Base-by-base conservation (phyloP, 2,888 invertebrate genomes). In the Cheilosia pagana region DNA sequence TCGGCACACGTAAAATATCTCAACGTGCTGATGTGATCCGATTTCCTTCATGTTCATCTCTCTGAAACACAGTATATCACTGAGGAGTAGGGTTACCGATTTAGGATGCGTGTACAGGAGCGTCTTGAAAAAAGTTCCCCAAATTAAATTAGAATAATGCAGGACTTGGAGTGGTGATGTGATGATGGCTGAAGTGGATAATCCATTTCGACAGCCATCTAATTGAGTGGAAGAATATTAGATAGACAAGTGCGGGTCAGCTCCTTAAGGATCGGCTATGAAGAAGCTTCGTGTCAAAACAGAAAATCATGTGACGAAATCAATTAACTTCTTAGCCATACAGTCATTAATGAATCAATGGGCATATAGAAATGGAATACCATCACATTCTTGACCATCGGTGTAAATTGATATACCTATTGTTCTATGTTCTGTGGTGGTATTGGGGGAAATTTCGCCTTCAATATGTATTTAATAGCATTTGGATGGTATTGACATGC, bases 31-130 rank as follows among this genome's bases (percentile, higher is more conserved):
- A 35, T 35, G 35, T 35, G 35, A 12, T 28, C 4, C n/a, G 12
- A 28, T 28, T 45, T 19, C 45, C 8, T 12, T 45, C 31, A 31
- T 31, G 7, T 31, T 31, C 19, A 28, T 45, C 31, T n/a, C n/a
- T n/a, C 14, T 62, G 62, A 45, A 45, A 45, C 19, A 25, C 28
- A 4, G 23, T 10, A 31, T 4, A 31, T 12, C 12, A 12, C 28
- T 62, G 62, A 62, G 45, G 48, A n/a, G n/a, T n/a, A 62, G 62
- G 48, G 45, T 31, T 31, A 28, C 60, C 23, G 8, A 21, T 10
- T 48, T 48, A 10, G 12, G 12, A 45, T 28, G 43, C 43, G 60
- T 28, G 6, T 19, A 45, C 25, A 62, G 19, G 45, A 45, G 10
- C 14, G 5, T 6, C 31, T 43, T 0, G 16, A 6, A 43, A 43